Evolutionary conservation across 2,797 vertebrate genomes (phyloP).

Genomic region (Darevskia nairensis): DNA sequence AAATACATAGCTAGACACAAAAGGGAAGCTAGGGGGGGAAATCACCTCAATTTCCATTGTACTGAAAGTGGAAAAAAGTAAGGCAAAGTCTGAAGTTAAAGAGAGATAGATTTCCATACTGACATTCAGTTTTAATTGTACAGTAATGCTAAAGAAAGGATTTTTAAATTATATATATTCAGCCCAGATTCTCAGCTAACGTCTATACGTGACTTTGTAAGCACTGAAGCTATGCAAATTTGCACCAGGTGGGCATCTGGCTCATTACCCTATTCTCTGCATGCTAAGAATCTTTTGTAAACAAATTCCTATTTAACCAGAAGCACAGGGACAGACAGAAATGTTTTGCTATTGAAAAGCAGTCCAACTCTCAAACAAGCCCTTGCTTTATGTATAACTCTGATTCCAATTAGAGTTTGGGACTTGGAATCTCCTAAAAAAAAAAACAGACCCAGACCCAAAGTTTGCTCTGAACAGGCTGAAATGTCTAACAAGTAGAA

Average conservation of each 20-base stretch:
- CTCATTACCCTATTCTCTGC: constrained; percentile 32
- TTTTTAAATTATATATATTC: not conserved
- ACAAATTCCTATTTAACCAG: constrained; percentile 18
- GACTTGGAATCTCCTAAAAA: constrained; percentile 1
- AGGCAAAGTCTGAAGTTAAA: constrained; percentile 25
- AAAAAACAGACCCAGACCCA: not conserved
- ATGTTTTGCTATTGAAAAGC: constrained; percentile 6
- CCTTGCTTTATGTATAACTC: not conserved
- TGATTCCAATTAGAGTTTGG: constrained; percentile 32
- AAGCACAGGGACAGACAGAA: constrained; percentile 28
- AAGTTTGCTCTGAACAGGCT: constrained; percentile 18
- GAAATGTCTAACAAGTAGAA: constrained; percentile 28
- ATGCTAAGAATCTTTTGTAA: constrained; percentile 42
- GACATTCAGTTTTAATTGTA: constrained; percentile 17
- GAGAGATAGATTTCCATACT: constrained; percentile 22
- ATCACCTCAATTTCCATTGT: too few relatives aligned
- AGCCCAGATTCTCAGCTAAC: not conserved
- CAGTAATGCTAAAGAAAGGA: not conserved
- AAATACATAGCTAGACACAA: constrained; percentile 16
- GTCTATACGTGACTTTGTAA: not conserved
- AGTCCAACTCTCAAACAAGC: constrained; percentile 33
- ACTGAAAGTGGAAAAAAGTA: constrained; percentile 38
- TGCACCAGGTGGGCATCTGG: constrained; percentile 16
- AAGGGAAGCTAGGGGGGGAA: constrained; percentile 19
- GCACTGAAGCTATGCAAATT: constrained; percentile 41